These are phyloP conservation scores for Cenopis cana DNA, from an alignment of 2,888 invertebrate species.

Conservation along the genomic window DNA sequence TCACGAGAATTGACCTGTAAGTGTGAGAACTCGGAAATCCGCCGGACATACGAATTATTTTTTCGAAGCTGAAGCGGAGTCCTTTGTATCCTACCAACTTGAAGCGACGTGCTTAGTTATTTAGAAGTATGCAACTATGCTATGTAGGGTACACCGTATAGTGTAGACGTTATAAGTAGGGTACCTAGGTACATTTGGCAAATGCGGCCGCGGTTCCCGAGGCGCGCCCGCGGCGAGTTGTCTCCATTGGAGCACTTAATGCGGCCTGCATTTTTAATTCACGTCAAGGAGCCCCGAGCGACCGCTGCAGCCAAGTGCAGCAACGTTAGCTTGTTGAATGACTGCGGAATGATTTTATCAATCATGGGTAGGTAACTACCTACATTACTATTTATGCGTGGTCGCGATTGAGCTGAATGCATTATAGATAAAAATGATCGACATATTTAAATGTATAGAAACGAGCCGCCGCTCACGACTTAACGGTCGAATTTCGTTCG, in stretches of 20 bases:
- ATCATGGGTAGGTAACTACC: too few relatives aligned
- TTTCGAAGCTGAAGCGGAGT: too few relatives aligned
- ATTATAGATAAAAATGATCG: too few relatives aligned
- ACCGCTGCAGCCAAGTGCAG: slow-evolving; percentile 63
- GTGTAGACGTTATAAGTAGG: slow-evolving; percentile 17
- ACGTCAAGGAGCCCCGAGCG: slow-evolving; percentile 74
- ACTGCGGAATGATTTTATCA: neutral
- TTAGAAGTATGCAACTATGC: neutral
- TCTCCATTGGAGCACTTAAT: slow-evolving; percentile 72
- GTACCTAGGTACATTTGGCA: slow-evolving; percentile 33
- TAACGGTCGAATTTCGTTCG: too few relatives aligned
- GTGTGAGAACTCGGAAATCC: too few relatives aligned
- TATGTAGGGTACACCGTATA: slow-evolving; percentile 9
- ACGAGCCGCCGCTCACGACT: too few relatives aligned
- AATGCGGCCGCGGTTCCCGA: slow-evolving; percentile 43
- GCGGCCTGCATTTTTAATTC: slow-evolving; percentile 81
- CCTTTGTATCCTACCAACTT: too few relatives aligned
- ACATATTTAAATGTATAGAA: too few relatives aligned
- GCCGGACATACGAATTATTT: too few relatives aligned
- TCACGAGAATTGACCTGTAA: too few relatives aligned
- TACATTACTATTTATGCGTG: neutral
- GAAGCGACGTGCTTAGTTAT: neutral
- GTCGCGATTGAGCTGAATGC: neutral
- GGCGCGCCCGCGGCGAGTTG: slow-evolving; percentile 47
- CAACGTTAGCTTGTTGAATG: slow-evolving; percentile 47